These are phyloP conservation scores for Stramonita haemastoma DNA, from an alignment of 2,888 invertebrate species.

Conservation along the genomic window DNA sequence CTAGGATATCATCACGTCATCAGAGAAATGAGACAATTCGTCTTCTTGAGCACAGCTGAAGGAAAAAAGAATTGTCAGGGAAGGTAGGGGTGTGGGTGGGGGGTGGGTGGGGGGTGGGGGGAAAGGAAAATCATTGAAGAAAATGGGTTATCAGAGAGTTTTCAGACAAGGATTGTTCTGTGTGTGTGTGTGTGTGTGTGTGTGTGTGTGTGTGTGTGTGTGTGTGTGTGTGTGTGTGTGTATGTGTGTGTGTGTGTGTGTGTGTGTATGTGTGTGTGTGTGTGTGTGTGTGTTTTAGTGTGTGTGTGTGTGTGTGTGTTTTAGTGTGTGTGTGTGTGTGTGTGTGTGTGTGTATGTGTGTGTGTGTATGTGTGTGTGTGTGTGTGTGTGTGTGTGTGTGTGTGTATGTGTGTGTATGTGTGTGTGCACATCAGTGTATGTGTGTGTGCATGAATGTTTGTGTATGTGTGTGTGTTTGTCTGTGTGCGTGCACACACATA, in stretches of 20 bases:
- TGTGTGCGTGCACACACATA: too few relatives aligned
- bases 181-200: neutral
- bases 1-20: conserved; percentile 6
- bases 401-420: neutral
- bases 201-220: conserved; percentile 10
- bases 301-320: neutral
- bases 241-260: neutral
- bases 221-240: neutral
- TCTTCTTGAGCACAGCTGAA: neutral
- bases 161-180: too few relatives aligned
- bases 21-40: conserved; percentile 18
- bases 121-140: too few relatives aligned
- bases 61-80: too few relatives aligned
- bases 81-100: too few relatives aligned
- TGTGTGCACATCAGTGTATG: too few relatives aligned
- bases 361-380: neutral
- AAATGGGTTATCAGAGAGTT: too few relatives aligned
- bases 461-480: too few relatives aligned
- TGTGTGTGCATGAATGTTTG: too few relatives aligned
- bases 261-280: neutral
- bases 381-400: neutral
- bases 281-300: neutral
- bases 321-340: neutral
- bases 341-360: neutral
- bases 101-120: too few relatives aligned